A percentile compares a stretch with the other conserved stretches of the same genome.
Evolutionary conservation across 1,140 invertebrate genomes (phyloP).

Genomic region (Globodera ellingtonae): DNA sequence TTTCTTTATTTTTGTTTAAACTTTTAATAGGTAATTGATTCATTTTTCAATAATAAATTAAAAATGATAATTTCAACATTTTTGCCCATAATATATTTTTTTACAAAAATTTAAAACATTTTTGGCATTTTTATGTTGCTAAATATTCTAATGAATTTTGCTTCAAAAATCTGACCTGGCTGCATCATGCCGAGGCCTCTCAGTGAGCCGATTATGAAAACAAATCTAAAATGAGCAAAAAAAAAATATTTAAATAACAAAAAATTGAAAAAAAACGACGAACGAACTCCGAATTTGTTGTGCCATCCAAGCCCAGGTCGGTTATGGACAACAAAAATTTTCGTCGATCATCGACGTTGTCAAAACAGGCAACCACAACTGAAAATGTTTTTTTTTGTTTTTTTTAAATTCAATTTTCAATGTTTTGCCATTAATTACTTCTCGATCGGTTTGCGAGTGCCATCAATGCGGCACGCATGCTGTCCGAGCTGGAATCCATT

Average conservation of each 20-base stretch:
- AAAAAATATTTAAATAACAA: no score
- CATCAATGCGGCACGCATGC: conserved; percentile 14
- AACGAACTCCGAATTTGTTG: conserved; percentile 35
- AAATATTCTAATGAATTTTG: no score
- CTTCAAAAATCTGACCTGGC: conserved; percentile 18
- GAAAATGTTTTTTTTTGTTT: conserved; percentile 2
- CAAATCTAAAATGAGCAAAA: not conserved
- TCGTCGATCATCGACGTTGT: conserved; percentile 19
- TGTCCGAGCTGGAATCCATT: conserved; percentile 3
- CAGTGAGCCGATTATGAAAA: conserved; percentile 36
- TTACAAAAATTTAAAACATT: no score
- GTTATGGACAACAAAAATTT: conserved; percentile 36
- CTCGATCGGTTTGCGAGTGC: conserved; percentile 17
- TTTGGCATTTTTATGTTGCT: no score
- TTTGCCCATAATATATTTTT: no score
- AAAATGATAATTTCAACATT: no score
- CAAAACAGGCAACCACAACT: conserved; percentile 43
- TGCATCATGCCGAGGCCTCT: conserved; percentile 37
- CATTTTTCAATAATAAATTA: no score
- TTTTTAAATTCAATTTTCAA: not conserved
- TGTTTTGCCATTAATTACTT: conserved; percentile 10
- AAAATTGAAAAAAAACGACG: no score
- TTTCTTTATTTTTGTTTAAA: no score
- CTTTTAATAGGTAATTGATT: no score
- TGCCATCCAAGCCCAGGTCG: conserved; percentile 24